Percentiles rank a stretch among this genome's conserved stretches.
Conservation (phyloP, 2,113 vertebrate species). For the Uria lomvia region DNA sequence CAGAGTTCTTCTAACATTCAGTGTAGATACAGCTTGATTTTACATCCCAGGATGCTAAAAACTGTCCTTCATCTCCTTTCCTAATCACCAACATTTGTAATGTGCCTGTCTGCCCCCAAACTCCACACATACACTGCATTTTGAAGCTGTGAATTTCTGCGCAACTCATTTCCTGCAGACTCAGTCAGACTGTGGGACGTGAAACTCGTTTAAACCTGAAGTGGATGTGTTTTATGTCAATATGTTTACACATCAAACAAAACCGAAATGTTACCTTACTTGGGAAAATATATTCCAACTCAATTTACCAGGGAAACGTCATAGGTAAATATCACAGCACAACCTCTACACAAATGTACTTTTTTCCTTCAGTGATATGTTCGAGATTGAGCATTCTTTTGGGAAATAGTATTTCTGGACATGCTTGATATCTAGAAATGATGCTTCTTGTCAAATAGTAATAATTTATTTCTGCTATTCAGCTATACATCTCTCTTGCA, state of each 20-base stretch:
- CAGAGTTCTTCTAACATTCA: not conserved
- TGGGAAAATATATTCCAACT: constrained; percentile 14
- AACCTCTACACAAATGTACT: not conserved
- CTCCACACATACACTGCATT: not conserved
- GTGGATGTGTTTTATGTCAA: not conserved
- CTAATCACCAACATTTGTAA: not conserved
- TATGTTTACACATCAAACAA: constrained; percentile 23
- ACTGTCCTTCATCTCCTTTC: not conserved
- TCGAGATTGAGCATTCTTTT: not conserved
- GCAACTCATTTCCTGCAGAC: not conserved
- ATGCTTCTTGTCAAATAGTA: not conserved
- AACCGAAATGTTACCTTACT: not conserved
- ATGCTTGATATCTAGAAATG: not conserved
- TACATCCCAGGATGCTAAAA: not conserved
- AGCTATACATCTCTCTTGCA: not conserved
- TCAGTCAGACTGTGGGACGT: not conserved
- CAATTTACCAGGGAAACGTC: constrained; percentile 16
- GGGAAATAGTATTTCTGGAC: not conserved
- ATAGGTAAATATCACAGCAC: not conserved
- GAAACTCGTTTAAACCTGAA: not conserved
- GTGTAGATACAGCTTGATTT: not conserved
- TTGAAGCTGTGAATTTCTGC: not conserved
- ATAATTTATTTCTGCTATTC: not conserved
- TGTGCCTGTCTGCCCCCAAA: not conserved
- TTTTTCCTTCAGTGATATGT: not conserved